A percentile compares a stretch with the other conserved stretches of the same genome.
Conservation (phyloP, 2,113 vertebrate genomes). For the Porphyrio hochstetteri region DNA sequence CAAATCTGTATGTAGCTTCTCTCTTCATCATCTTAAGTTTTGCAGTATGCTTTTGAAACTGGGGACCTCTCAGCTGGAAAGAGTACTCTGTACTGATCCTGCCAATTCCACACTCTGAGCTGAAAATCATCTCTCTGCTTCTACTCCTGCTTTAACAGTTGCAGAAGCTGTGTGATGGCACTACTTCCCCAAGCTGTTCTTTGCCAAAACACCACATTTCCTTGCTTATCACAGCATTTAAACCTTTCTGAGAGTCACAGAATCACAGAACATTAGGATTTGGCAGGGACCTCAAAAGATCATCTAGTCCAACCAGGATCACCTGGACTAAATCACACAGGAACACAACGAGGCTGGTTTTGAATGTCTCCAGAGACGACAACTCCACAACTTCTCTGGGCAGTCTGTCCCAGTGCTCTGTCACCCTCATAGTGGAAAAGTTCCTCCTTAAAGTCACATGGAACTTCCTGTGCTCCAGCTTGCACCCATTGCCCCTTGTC, state of each 20-base stretch:
- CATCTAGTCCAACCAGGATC: no score
- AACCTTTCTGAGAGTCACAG: neutral
- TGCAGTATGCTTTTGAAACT: neutral
- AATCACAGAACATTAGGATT: no score
- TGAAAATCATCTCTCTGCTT: neutral
- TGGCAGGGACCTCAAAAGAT: no score
- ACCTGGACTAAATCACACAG: no score
- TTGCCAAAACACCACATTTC: neutral
- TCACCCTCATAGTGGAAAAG: no score
- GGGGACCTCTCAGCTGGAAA: neutral
- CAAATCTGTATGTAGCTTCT: neutral
- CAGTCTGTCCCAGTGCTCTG: no score
- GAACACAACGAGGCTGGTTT: no score
- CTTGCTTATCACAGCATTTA: neutral
- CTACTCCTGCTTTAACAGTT: neutral
- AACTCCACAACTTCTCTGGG: no score
- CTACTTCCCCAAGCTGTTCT: neutral
- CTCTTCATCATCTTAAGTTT: neutral
- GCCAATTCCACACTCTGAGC: neutral
- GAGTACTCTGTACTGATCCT: neutral
- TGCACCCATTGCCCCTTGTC: no score
- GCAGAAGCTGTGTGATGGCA: neutral
- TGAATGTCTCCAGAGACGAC: no score
- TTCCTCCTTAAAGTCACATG: no score
- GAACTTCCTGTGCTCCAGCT: no score